Evolutionary conservation across 1,140 invertebrate genomes (phyloP), one percentile per base, ranked within the genome.

Genomic region (Eubasilissa regina): DNA sequence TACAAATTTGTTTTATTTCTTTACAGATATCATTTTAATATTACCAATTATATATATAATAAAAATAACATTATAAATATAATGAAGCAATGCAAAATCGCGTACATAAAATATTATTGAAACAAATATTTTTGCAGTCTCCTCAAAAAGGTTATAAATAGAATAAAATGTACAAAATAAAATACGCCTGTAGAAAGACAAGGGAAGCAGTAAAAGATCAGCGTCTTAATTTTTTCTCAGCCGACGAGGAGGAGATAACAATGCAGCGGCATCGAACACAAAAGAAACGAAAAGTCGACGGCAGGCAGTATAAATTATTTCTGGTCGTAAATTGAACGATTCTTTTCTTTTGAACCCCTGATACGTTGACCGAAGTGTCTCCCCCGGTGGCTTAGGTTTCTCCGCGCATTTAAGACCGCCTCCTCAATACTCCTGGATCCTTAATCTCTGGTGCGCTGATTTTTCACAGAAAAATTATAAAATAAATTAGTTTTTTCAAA

Each of bases 321-420:
- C 78, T 62, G 81, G 81, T 80, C 81, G 81, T 82, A 82, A 82
- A 82, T 82, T 82, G 81, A 82, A 82, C 81, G 81, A 82, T 82
- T 82, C 81, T 82, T 80, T 82, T 82, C 81, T 82, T 80, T 77
- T 79, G 73, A 68, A 66, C 77, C 77, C 81, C 81, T 77, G 78
- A 82, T 82, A 82, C 75, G 75, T 78, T 82, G 81, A 82, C 81
- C 81, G 78, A 78, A 78, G 81, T 82, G 81, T 82, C 81, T 77
- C 80, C 76, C 76, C 51, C 60, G 19, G 19, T 53, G 62, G 48
- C 21, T 81, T 72, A 68, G 62, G 74, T 77, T 79, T 79, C 80
- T 81, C 79, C 78, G 77, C 77, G 77, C 43, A 81, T 81, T 78
- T 81, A 72, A 72, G 47, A 56, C 72, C 68, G 43, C 77, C 66